Conservation (phyloP, 1,140 invertebrate species). For the Tachypleus tridentatus region DNA sequence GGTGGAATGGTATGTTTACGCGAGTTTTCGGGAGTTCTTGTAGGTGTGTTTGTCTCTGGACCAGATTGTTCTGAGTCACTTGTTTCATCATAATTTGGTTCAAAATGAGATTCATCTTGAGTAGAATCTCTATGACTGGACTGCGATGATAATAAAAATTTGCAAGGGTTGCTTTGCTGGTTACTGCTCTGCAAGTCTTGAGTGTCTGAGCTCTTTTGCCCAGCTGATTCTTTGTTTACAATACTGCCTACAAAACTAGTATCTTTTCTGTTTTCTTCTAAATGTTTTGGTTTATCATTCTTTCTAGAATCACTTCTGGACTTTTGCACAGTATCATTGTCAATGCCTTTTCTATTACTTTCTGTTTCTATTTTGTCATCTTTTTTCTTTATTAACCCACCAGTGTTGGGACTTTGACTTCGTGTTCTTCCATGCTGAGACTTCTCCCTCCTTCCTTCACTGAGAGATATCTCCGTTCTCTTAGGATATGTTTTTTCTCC, state of each 20-base stretch:
- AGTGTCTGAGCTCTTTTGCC: no score
- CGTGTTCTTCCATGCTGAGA: not conserved
- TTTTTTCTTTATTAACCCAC: constrained; percentile 16
- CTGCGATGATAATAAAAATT: no score
- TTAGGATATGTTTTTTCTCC: not conserved
- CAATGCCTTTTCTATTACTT: constrained; percentile 11
- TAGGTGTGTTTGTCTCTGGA: constrained; percentile 7
- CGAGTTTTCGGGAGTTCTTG: constrained; percentile 6
- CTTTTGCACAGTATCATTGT: constrained; percentile 28
- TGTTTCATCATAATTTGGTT: constrained; percentile 52
- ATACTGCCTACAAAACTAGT: no score
- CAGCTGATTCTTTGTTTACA: no score
- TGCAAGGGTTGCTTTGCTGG: no score
- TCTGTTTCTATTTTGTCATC: constrained; percentile 32
- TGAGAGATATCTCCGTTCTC: constrained; percentile 26
- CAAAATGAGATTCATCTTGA: constrained; percentile 56
- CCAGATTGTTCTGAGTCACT: constrained; percentile 12
- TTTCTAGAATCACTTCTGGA: no score
- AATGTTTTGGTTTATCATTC: no score
- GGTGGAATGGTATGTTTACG: constrained; percentile 8
- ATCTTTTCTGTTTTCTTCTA: no score
- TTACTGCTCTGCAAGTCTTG: no score
- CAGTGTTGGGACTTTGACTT: not conserved
- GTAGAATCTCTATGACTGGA: constrained; percentile 44
- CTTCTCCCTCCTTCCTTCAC: constrained; percentile 4